Evolutionary conservation across 2,113 vertebrate genomes (phyloP).

Genomic region (Alexandromys fortis): DNA sequence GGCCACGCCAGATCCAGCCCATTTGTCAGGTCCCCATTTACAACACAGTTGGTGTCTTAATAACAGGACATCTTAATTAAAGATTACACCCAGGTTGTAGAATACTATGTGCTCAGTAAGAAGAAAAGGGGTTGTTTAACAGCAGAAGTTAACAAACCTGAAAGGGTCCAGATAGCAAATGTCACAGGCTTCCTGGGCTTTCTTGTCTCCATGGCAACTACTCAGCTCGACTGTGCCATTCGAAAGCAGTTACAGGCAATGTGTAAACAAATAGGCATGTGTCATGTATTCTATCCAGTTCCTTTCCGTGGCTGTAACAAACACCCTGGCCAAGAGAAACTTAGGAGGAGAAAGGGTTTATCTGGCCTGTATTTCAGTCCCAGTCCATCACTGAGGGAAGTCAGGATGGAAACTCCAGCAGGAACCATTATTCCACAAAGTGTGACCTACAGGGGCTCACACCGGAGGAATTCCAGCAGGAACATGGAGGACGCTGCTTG

Average conservation of each 20-base stretch:
- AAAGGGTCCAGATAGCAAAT: not conserved
- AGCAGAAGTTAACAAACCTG: not conserved
- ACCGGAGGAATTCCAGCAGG: not conserved
- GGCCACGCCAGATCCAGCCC: not conserved
- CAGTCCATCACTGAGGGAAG: not conserved
- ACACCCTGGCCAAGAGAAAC: not conserved
- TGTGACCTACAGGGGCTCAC: not conserved
- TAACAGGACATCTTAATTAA: not conserved
- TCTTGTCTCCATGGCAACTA: not conserved
- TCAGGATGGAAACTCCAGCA: not conserved
- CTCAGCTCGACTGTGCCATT: not conserved
- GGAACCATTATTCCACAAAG: not conserved
- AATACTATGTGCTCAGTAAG: not conserved
- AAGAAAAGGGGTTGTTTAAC: not conserved
- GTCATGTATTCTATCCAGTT: not conserved
- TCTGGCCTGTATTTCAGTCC: not conserved
- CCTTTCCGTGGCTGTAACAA: not conserved
- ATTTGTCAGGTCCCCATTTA: too few species aligned
- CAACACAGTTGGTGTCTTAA: not conserved
- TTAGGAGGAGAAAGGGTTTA: not conserved
- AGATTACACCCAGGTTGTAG: rapidly evolving
- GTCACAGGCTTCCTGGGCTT: not conserved
- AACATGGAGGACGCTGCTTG: not conserved
- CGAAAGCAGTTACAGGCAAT: not conserved
- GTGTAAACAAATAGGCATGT: not conserved